A percentile compares a stretch with the other conserved stretches of the same genome.
phyloP scores from a whole-genome alignment of 2,797 vertebrate species.

The Anabacerthia variegaticeps region DNA sequence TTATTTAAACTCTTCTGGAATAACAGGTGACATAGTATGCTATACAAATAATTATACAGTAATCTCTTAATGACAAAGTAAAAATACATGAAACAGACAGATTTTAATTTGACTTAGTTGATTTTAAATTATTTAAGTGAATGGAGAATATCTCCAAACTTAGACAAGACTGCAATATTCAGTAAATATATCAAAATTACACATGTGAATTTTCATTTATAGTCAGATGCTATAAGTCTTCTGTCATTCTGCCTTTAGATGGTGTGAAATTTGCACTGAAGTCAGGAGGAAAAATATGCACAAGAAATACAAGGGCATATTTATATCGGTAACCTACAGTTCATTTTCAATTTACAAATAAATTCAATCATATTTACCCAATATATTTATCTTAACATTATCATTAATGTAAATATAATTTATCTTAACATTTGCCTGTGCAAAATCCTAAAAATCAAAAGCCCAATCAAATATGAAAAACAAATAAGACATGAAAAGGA shows the following conservation, averaged over 20 bases:
- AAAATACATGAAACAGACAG: background rate
- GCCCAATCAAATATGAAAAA: background rate
- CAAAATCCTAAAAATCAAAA: background rate
- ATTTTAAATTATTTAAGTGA: background rate
- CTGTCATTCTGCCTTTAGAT: background rate
- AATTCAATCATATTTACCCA: background rate
- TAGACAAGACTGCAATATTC: background rate
- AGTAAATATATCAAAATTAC: background rate
- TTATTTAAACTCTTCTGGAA: background rate
- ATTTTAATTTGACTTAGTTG: background rate
- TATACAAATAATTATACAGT: background rate
- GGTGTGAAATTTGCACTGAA: background rate
- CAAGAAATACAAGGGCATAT: background rate
- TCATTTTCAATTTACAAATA: background rate
- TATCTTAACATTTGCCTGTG: background rate
- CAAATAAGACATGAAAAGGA: background rate
- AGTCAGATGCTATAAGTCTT: background rate
- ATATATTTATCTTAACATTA: background rate
- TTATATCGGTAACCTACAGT: background rate
- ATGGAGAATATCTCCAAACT: background rate
- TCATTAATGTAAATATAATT: background rate
- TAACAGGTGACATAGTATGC: background rate
- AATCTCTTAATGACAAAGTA: background rate
- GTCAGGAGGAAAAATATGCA: background rate
- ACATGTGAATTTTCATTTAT: background rate